Evolutionary conservation across 2,113 vertebrate species (phyloP).

Genomic region (Laticauda colubrina): DNA sequence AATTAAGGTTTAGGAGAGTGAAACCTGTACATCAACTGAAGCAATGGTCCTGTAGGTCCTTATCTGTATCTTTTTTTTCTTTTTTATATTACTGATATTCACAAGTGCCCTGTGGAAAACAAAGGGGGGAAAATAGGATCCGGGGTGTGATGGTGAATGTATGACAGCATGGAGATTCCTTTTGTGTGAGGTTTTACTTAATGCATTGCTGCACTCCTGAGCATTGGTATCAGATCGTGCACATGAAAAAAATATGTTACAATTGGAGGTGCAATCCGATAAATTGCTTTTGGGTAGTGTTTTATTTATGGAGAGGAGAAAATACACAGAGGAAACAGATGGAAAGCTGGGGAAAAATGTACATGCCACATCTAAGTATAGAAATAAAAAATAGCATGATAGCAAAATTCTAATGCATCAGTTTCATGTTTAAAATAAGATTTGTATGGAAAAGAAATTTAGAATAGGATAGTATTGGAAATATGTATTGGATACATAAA

Average conservation of each 20-base stretch:
- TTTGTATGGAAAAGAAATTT: background rate
- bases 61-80: background rate
- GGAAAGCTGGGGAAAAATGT: background rate
- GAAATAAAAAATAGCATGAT: background rate
- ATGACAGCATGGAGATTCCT: background rate
- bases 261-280: background rate
- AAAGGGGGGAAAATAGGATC: background rate
- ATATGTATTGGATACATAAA: background rate
- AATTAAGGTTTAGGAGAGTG: background rate
- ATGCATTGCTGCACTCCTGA: background rate
- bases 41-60: background rate
- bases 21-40: background rate
- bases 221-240: background rate
- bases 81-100: background rate
- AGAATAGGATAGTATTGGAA: background rate
- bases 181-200: background rate
- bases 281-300: background rate
- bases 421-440: background rate
- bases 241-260: background rate
- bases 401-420: background rate
- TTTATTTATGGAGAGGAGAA: background rate
- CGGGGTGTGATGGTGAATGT: background rate
- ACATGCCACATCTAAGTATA: background rate
- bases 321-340: background rate
- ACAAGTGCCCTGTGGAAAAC: background rate